A percentile compares a stretch with the other conserved stretches of the same genome.
These are phyloP conservation scores for Leptobrachium leishanense DNA, from an alignment of 2,113 vertebrate genomes.

Conservation along the genomic window DNA sequence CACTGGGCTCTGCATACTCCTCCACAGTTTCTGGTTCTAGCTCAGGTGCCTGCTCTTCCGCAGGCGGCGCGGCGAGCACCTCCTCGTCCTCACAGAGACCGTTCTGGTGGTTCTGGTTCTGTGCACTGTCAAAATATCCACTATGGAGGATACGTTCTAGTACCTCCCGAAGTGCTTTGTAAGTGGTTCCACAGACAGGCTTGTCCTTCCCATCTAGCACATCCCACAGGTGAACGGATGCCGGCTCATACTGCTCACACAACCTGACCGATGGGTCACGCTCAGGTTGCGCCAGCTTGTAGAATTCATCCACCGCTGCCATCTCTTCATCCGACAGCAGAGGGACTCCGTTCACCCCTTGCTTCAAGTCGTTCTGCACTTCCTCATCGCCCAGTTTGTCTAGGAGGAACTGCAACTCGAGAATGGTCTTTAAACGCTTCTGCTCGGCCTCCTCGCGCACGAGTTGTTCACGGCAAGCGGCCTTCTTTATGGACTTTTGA, in stretches of 20 bases:
- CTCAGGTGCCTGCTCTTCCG: slow-evolving; percentile 76
- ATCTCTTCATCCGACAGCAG: slow-evolving; percentile 86
- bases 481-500: slow-evolving; percentile 94
- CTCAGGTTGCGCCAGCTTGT: slow-evolving; percentile 91
- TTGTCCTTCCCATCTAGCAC: slow-evolving; percentile 93
- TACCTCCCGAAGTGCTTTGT: slow-evolving; percentile 87
- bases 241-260: slow-evolving; percentile 90
- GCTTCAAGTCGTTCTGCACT: slow-evolving; percentile 84
- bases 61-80: slow-evolving; percentile 65
- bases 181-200: slow-evolving; percentile 90
- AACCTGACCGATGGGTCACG: slow-evolving; percentile 86
- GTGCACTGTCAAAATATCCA: slow-evolving; percentile 89
- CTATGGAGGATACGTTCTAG: slow-evolving; percentile 89
- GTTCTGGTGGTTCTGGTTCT: slow-evolving; percentile 84
- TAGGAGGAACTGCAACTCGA: slow-evolving; percentile 92
- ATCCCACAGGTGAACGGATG: slow-evolving; percentile 91
- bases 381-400: slow-evolving; percentile 89
- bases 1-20: slow-evolving; percentile 82
- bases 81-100: slow-evolving; percentile 85
- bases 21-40: slow-evolving; percentile 81
- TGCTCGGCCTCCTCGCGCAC: slow-evolving; percentile 93
- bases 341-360: slow-evolving; percentile 74
- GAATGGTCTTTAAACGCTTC: slow-evolving; percentile 84
- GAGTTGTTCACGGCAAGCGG: slow-evolving; percentile 87
- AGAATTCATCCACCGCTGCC: slow-evolving; percentile 84